Evolutionary conservation across 2,888 invertebrate genomes (phyloP).

Genomic region (Autographa pulchrina): DNA sequence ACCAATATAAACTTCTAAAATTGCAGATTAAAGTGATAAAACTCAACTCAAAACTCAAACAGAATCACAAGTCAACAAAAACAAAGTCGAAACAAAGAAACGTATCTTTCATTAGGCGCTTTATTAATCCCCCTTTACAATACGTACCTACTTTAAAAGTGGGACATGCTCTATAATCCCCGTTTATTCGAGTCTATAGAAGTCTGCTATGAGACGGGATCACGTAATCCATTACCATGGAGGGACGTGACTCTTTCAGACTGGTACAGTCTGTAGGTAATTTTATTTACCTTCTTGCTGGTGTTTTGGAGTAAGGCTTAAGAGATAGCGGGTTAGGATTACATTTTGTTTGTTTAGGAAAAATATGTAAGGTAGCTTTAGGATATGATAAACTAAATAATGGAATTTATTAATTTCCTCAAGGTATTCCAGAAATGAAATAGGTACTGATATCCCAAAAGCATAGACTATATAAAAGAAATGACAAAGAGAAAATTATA

Average conservation of each 20-base stretch:
- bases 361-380: neutral
- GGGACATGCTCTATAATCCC: conserved; percentile 62
- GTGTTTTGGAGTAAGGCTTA: conserved; percentile 15
- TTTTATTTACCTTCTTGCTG: conserved; percentile 75
- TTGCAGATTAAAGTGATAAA: neutral
- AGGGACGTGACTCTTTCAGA: conserved; percentile 75
- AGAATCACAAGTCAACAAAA: conserved; percentile 11
- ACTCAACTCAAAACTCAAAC: neutral
- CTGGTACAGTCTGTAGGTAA: conserved; percentile 67
- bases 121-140: conserved; percentile 60
- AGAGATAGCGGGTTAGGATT: neutral
- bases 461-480: too few relatives aligned
- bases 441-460: too few relatives aligned
- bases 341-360: neutral
- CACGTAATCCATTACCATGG: conserved; percentile 85
- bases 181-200: conserved; percentile 59
- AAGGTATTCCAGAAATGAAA: too few relatives aligned
- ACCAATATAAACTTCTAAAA: neutral
- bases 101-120: conserved; percentile 53
- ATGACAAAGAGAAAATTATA: too few relatives aligned
- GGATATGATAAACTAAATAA: too few relatives aligned
- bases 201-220: conserved; percentile 63
- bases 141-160: conserved; percentile 61
- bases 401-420: too few relatives aligned
- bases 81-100: conserved; percentile 39